A percentile compares a stretch with the other conserved stretches of the same genome.
Evolutionary conservation across 2,113 vertebrate genomes (phyloP).

Genomic region (Onychostoma macrolepis): DNA sequence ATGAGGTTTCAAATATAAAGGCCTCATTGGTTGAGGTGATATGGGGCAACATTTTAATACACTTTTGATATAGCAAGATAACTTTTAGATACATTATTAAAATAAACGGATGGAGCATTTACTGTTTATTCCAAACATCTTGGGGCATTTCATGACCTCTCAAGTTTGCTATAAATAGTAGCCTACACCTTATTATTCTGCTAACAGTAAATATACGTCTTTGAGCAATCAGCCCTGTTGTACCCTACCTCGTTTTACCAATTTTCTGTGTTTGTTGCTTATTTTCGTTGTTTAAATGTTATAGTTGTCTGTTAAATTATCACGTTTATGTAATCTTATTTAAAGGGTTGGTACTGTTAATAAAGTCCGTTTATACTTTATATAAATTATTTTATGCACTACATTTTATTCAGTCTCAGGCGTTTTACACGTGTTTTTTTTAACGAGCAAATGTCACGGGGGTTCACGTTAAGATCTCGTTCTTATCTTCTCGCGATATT

Average conservation of each 20-base stretch:
- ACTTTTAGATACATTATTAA: background rate
- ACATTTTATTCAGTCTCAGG: background rate
- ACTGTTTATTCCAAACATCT: background rate
- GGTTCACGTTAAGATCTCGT: background rate
- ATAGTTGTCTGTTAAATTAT: background rate
- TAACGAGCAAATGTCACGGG: background rate
- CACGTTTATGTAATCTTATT: background rate
- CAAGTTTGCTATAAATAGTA: background rate
- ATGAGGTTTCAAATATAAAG: background rate
- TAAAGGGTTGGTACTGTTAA: background rate
- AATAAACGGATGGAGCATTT: background rate
- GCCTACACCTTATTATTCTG: background rate
- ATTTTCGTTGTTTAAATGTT: background rate
- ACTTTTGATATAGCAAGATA: background rate
- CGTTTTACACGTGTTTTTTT: background rate
- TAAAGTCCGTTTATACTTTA: background rate
- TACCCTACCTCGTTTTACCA: background rate
- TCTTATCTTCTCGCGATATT: conserved; percentile 70
- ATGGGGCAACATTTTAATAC: background rate
- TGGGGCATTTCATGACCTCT: background rate
- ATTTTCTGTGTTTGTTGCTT: background rate
- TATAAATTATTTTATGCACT: background rate
- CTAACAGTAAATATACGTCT: background rate
- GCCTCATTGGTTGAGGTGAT: too few relatives aligned
- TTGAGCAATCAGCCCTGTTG: background rate